These are phyloP conservation scores for Drosophila eohydei DNA, from an alignment of 2,888 invertebrate species.

Conservation along the genomic window DNA sequence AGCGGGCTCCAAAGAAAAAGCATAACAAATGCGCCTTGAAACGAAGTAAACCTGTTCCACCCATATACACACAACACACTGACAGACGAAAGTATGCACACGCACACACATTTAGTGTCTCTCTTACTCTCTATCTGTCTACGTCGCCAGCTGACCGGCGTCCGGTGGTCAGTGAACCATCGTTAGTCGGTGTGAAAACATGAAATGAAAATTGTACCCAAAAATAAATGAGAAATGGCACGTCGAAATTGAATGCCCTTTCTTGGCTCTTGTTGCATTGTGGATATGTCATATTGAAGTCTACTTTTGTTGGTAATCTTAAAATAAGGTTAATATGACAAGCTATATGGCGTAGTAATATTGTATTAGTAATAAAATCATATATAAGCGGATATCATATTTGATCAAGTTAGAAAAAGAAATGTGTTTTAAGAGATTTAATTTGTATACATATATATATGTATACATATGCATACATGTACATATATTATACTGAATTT, in stretches of 20 bases:
- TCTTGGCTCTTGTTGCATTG: neutral
- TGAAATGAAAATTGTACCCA: constrained; percentile 56
- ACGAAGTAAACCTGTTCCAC: constrained; percentile 58
- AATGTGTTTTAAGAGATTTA: too few species aligned
- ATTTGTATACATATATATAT: too few species aligned
- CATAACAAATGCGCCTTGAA: constrained; percentile 69
- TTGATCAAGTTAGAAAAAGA: neutral
- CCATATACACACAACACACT: constrained; percentile 1
- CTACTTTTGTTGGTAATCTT: neutral
- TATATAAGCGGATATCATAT: too few species aligned
- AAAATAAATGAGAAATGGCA: constrained; percentile 19
- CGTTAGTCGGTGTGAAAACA: constrained; percentile 44
- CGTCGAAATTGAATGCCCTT: neutral
- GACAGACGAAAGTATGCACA: constrained; percentile 17
- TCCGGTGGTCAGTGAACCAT: constrained; percentile 68
- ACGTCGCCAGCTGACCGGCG: constrained; percentile 54
- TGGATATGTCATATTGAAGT: neutral
- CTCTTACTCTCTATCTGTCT: constrained; percentile 16
- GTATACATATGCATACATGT: too few species aligned
- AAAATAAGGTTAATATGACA: neutral
- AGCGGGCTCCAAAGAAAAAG: constrained; percentile 51
- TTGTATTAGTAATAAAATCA: neutral
- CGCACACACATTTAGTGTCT: constrained; percentile 8
- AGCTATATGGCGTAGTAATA: neutral
- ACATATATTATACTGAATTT: neutral